Conservation (phyloP, 2,113 vertebrate genomes). For the Pseudorectes ferrugineus region DNA sequence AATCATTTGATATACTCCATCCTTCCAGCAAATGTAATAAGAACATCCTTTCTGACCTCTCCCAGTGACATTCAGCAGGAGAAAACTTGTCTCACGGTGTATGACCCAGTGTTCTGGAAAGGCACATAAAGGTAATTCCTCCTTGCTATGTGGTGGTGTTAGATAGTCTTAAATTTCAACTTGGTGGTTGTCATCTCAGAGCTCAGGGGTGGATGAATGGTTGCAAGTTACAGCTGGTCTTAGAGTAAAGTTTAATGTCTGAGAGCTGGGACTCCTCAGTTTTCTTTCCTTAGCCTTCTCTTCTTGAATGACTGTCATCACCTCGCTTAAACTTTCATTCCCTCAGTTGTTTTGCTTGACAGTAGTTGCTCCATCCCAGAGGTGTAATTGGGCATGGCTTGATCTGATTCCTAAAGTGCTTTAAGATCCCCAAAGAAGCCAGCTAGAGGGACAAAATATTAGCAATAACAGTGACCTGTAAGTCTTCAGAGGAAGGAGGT, state of each 20-base stretch:
- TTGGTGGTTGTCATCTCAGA: not conserved
- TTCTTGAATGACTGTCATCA: not conserved
- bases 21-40: slow-evolving; percentile 21
- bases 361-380: not conserved
- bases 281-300: not conserved
- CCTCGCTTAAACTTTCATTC: not conserved
- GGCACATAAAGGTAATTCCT: slow-evolving; percentile 7
- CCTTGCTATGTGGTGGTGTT: not conserved
- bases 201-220: not conserved
- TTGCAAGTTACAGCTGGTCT: not conserved
- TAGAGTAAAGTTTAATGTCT: not conserved
- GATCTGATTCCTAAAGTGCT: not conserved
- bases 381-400: not conserved
- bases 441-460: not conserved
- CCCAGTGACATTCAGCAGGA: slow-evolving; percentile 2
- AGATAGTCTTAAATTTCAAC: slow-evolving; percentile 12
- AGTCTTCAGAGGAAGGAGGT: not conserved
- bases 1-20: slow-evolving; percentile 39
- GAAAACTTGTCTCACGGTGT: not conserved
- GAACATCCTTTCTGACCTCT: slow-evolving; percentile 16
- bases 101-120: slow-evolving; percentile 20
- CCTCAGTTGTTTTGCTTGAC: not conserved
- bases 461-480: not conserved
- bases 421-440: not conserved
- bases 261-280: not conserved